Conservation (phyloP, 2,113 vertebrate genomes). For the Dicerorhinus sumatrensis region DNA sequence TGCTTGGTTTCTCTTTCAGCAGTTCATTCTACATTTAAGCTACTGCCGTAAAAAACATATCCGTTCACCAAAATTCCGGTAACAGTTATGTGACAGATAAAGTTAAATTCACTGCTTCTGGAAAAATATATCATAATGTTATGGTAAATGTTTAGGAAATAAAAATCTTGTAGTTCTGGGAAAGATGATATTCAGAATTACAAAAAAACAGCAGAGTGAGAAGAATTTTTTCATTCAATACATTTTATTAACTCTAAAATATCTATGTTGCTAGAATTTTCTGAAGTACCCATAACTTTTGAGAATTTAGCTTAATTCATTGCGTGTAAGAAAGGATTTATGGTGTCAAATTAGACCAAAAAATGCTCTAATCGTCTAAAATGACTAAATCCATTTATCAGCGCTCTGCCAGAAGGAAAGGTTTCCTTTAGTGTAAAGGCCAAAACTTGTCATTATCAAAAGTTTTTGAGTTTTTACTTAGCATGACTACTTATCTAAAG, state of each 20-base stretch:
- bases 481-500: background rate
- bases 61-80: background rate
- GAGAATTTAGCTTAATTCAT: slow-evolving; percentile 5
- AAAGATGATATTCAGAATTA: background rate
- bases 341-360: background rate
- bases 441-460: background rate
- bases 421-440: background rate
- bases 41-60: background rate
- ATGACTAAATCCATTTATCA: background rate
- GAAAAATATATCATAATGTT: background rate
- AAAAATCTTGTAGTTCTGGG: background rate
- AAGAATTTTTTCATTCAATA: background rate
- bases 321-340: background rate
- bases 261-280: background rate
- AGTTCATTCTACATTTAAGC: background rate
- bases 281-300: background rate
- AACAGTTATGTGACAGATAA: background rate
- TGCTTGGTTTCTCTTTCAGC: background rate
- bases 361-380: slow-evolving; percentile 31
- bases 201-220: background rate
- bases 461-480: background rate
- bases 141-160: background rate
- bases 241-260: background rate
- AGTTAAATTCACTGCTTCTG: background rate
- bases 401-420: background rate